Percentiles rank a stretch among this genome's conserved stretches.
phyloP scores from a whole-genome alignment of 2,113 vertebrate species.

The Amphiprion percula region DNA sequence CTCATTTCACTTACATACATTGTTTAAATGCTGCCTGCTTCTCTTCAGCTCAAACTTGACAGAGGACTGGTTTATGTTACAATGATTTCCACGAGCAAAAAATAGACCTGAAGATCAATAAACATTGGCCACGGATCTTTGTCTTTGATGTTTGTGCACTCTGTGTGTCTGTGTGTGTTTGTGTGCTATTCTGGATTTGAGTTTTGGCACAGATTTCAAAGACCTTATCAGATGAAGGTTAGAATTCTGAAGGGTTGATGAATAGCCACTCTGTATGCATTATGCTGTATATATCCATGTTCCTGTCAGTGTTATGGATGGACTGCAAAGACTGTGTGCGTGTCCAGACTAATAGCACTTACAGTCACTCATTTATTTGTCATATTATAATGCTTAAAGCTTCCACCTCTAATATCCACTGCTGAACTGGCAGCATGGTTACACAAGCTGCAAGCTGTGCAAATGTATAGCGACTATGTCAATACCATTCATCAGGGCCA shows the following conservation, averaged over 20 bases:
- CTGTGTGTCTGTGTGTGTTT: constrained; percentile 11
- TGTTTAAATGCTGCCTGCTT: constrained; percentile 21
- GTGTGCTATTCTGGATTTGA: constrained; percentile 37
- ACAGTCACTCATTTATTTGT: constrained; percentile 18
- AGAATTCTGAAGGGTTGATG: constrained; percentile 52
- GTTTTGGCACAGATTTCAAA: constrained; percentile 71
- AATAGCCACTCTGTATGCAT: constrained; percentile 47
- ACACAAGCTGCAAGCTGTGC: constrained; percentile 43
- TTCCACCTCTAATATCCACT: constrained; percentile 22
- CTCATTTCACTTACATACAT: background rate
- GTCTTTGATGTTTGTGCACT: constrained; percentile 61
- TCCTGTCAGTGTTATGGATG: constrained; percentile 26
- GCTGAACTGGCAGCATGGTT: constrained; percentile 10
- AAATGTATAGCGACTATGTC: constrained; percentile 45
- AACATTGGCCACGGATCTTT: constrained; percentile 48
- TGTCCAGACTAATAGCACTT: constrained; percentile 22
- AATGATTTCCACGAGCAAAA: constrained; percentile 47
- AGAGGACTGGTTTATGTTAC: constrained; percentile 51
- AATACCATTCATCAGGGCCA: constrained; percentile 36
- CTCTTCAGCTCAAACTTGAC: constrained; percentile 15
- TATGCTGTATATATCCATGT: constrained; percentile 35
- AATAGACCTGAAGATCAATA: constrained; percentile 69
- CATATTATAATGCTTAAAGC: constrained; percentile 9
- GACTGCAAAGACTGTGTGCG: constrained; percentile 13
- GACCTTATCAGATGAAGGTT: constrained; percentile 64